Evolutionary conservation across 64 coral and sea anemone species (phyloP).

Genomic region (Porites australiensis): DNA sequence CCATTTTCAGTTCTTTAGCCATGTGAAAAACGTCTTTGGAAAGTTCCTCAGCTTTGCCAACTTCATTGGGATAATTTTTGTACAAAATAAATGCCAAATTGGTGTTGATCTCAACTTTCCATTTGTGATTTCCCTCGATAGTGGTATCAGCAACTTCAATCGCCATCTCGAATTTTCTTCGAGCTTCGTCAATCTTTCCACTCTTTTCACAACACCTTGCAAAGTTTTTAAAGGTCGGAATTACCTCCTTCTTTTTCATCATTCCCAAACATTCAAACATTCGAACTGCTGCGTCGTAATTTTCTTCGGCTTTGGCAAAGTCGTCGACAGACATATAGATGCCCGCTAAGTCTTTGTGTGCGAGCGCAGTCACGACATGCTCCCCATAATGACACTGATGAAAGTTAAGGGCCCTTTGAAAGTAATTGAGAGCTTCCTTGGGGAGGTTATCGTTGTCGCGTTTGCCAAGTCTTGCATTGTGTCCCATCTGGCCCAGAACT

Average conservation of each 20-base stretch:
- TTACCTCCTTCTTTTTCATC: too few relatives aligned
- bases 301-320: too few relatives aligned
- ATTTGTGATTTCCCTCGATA: constrained; percentile 48
- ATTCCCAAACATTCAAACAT: too few relatives aligned
- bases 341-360: too few relatives aligned
- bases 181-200: background rate
- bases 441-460: too few relatives aligned
- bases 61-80: constrained; percentile 15
- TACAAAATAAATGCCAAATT: constrained; percentile 43
- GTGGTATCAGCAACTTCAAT: constrained; percentile 25
- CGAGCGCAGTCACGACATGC: constrained; percentile 66
- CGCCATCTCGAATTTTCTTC: constrained; percentile 27
- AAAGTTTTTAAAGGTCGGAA: constrained; percentile 37
- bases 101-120: constrained; percentile 63
- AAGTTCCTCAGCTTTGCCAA: constrained; percentile 14
- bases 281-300: too few relatives aligned
- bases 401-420: too few relatives aligned
- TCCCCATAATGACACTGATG: too few relatives aligned
- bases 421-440: too few relatives aligned
- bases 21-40: constrained; percentile 43
- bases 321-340: too few relatives aligned
- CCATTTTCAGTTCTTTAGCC: constrained; percentile 15
- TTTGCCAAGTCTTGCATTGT: too few relatives aligned
- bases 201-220: constrained; percentile 46
- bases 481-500: too few relatives aligned